Evolutionary conservation across 2,888 invertebrate species (phyloP), one percentile per base, ranked within the genome.

Genomic region (Ophion costatus): DNA sequence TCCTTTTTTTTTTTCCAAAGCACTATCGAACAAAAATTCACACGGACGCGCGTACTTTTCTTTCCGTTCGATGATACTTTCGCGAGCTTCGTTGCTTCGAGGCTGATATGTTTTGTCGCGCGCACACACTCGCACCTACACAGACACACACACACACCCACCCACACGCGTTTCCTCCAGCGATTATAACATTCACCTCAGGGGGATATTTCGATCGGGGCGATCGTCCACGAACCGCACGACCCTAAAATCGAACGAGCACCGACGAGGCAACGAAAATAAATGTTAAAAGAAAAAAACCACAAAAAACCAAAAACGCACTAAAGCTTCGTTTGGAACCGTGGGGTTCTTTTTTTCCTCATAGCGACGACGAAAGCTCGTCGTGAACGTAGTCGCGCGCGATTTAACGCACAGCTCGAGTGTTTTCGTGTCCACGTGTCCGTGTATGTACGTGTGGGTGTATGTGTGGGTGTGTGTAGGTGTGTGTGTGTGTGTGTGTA

Each of bases 401-500:
- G 83, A 57, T 77, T 77, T n/a, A 67, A 77, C 67, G 56, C 22
- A 57, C 56, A 42, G n/a, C 38, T 22, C 10, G 38, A 57, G 22
- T 66, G 57, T 67, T 45, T 63, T 63, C 63, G 51, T 70, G 56
- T 70, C 10, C 10, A n/a, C 6, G 6, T 71, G 56, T 33, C 1
- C 51, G 11, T 70, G 4, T 45, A 6, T 42, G 10, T 42, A 17
- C 11, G 20, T 73, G 45, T 45, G 10, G 51, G n/a, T 56, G 11
- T 61, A 33, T 42, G 14, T 14, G 20, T 57, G 20, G 22, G 33
- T 66, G 11, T 74, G 63, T 45, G 45, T 22, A 7, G 22, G 69
- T 70, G 29, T 10, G 45, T 29, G 20, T 33, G 42, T 70, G 61
- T 78, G 64, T 45, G 66, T 45, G 89, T 79, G 88, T 78, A 85